Evolutionary conservation across 2,888 invertebrate genomes (phyloP), one percentile per base, ranked within the genome.

Genomic region (Pegoplata infirma): DNA sequence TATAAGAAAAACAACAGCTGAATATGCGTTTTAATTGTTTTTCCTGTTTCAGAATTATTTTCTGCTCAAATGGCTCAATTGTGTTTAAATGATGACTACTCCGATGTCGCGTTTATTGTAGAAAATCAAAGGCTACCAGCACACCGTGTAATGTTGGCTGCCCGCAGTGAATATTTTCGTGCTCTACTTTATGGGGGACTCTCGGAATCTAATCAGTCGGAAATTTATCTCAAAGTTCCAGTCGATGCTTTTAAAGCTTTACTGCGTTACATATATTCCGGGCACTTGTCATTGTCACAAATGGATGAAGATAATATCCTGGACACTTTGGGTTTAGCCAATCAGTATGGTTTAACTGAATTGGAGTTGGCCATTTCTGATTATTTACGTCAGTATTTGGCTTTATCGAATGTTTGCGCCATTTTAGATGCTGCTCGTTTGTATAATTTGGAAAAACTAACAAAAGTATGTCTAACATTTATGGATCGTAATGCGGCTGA

Each of bases 131-230:
- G 80, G 12, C 67, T 90, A 61, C 89, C 89, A n/a, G 90, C 89
- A 21, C 90, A 90, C 81, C 87, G 89, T 0, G 93, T 98, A 5
- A 96, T 99, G 47, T 91, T 99, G 67, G 99, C 99, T 0, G 96
- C 98, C 25, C 92, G 99, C 84, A 98, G 98, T 87, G 96, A 98
- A 85, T 99, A 98, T 90, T 99, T 99, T 90, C 92, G 98, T 88
- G 98, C 94, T 8, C 90, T 94, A 40, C 91, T 95, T 0, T 95
- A 93, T 90, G 95, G 95, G 7, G 95, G 95, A n/a, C 91, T 95
- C 90, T 92, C 93, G 76, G 95, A 95, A 88, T 92, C 94, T 0
- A 91, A 91, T 77, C 92, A 94, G 91, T 91, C 92, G 63, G 96
- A 97, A 91, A 95, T 99, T 69, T 94, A 94, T 85, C 89, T 99